Evolutionary conservation across 2,888 invertebrate species (phyloP).

Genomic region (Cheilosia soror): DNA sequence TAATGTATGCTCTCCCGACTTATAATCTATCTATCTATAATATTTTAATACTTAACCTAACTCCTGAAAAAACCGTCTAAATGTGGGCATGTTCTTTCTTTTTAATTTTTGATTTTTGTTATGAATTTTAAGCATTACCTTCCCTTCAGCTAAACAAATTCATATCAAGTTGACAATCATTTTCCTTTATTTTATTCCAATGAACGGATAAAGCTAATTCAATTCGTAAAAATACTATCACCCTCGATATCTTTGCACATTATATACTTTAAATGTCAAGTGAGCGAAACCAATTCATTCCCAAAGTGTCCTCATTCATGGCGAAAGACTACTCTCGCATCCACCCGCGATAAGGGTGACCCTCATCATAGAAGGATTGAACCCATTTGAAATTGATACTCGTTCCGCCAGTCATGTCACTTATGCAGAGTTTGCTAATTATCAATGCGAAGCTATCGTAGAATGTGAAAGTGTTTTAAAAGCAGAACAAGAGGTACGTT

Average conservation of each 20-base stretch:
- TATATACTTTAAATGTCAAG: constrained; percentile 64
- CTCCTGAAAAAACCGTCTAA: too few relatives aligned
- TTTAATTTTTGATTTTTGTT: too few relatives aligned
- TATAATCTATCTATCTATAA: too few relatives aligned
- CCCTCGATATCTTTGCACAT: constrained; percentile 29
- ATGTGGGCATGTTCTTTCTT: too few relatives aligned
- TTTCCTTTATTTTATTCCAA: background rate
- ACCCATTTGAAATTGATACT: constrained; percentile 67
- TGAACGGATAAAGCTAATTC: constrained; percentile 8
- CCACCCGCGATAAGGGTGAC: constrained; percentile 33
- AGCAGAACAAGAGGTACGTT: constrained; percentile 24
- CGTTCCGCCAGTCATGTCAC: constrained; percentile 65
- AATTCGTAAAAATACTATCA: constrained; percentile 23
- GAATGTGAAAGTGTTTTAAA: constrained; percentile 51
- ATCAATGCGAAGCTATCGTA: constrained; percentile 55
- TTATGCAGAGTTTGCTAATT: constrained; percentile 75
- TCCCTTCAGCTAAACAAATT: too few relatives aligned
- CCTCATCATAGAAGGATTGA: constrained; percentile 67
- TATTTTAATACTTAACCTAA: too few relatives aligned
- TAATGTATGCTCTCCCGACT: too few relatives aligned
- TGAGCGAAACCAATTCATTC: constrained; percentile 63
- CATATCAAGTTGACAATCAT: background rate
- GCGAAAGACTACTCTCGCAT: constrained; percentile 15
- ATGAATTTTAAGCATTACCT: too few relatives aligned
- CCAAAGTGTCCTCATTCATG: constrained; percentile 35